A percentile compares a stretch with the other conserved stretches of the same genome.
phyloP scores from a whole-genome alignment of 2,797 vertebrate genomes.

The Malacoctenus gilli region DNA sequence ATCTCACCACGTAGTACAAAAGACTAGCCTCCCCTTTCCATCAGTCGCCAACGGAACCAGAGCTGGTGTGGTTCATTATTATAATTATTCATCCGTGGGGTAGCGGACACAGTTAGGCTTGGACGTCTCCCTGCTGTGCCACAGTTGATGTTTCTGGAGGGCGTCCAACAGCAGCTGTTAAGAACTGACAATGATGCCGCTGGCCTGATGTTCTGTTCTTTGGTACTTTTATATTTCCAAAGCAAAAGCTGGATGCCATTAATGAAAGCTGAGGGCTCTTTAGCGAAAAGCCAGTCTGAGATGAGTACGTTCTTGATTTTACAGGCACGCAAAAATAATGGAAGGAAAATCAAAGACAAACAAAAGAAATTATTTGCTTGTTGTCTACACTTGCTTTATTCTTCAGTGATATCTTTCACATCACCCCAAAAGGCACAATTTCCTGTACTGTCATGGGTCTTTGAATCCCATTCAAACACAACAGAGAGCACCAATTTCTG shows the following conservation, averaged over 20 bases:
- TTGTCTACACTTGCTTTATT: no score
- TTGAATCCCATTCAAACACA: neutral
- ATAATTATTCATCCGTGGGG: slow-evolving; percentile 4
- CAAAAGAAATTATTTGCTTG: no score
- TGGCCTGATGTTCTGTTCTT: slow-evolving; percentile 9
- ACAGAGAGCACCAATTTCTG: neutral
- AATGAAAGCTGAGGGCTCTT: slow-evolving; percentile 19
- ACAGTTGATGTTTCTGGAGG: neutral
- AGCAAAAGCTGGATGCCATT: slow-evolving; percentile 33
- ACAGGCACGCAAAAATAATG: neutral
- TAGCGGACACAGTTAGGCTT: slow-evolving; percentile 7
- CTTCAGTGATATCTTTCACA: no score
- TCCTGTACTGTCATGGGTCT: neutral
- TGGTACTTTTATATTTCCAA: slow-evolving; percentile 31
- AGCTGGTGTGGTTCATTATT: slow-evolving; percentile 9
- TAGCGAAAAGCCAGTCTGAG: slow-evolving; percentile 1
- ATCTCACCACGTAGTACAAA: no score
- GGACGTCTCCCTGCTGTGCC: neutral
- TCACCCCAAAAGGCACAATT: no score
- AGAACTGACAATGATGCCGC: neutral
- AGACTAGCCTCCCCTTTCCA: slow-evolving; percentile 4
- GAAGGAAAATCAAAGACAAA: no score
- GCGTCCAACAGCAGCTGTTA: neutral
- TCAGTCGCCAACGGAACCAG: slow-evolving; percentile 7
- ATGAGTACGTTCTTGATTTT: neutral